A percentile compares a stretch with the other conserved stretches of the same genome.
Conservation (phyloP, 2,797 vertebrate species). For the Clarias laeviceps region DNA sequence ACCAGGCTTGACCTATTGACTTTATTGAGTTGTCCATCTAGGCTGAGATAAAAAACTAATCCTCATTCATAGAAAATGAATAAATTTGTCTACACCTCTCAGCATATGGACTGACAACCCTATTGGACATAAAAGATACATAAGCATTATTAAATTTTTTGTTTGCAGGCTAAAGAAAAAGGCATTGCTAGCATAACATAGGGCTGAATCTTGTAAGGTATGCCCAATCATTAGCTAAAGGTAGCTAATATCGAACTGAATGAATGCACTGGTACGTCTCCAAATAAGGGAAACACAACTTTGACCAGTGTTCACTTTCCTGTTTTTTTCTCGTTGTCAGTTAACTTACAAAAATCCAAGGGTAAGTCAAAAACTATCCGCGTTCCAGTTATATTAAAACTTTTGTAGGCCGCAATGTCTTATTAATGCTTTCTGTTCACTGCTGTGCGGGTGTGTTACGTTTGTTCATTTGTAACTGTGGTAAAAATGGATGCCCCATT, state of each 20-base stretch:
- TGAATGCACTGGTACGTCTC: background rate
- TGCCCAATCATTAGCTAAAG: background rate
- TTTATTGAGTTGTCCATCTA: background rate
- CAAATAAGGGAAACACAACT: background rate
- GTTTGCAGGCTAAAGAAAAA: background rate
- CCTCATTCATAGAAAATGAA: background rate
- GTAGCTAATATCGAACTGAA: background rate
- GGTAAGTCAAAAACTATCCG: too few species aligned
- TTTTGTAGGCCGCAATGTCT: too few species aligned
- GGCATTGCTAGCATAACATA: background rate
- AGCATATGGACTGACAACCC: background rate
- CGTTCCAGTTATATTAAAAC: too few species aligned
- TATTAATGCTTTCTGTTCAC: too few species aligned
- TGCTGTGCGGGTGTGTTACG: too few species aligned
- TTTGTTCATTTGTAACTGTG: too few species aligned
- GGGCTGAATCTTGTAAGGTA: background rate
- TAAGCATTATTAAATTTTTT: background rate
- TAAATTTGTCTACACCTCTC: background rate
- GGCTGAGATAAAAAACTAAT: background rate
- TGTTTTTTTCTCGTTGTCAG: background rate
- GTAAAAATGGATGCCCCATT: too few species aligned
- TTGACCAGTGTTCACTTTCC: background rate
- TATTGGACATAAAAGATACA: background rate
- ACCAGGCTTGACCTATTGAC: background rate
- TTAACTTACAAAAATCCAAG: too few species aligned